phyloP scores from a whole-genome alignment of 2,113 vertebrate species.

The Rhombomys opimus region DNA sequence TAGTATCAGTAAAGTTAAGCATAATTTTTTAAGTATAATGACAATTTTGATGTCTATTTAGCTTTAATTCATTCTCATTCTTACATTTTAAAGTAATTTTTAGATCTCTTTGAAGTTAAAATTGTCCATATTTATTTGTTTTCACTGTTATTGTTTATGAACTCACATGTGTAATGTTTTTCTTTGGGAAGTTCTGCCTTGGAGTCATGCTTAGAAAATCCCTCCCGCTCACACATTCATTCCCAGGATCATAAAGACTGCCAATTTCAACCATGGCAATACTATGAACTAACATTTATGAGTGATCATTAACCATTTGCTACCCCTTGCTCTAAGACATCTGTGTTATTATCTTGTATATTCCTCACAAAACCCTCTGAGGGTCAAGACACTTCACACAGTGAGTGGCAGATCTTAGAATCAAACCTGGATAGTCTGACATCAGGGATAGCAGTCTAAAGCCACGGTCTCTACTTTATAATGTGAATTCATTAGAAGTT shows the following conservation, averaged over 20 bases:
- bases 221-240: background rate
- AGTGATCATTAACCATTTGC: background rate
- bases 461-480: background rate
- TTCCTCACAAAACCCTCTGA: background rate
- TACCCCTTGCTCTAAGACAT: background rate
- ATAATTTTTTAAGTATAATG: background rate
- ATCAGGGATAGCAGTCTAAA: background rate
- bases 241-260: background rate
- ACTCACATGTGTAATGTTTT: background rate
- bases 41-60: background rate
- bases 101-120: constrained; percentile 42
- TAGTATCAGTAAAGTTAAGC: background rate
- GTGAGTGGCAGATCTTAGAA: background rate
- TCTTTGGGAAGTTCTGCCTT: background rate
- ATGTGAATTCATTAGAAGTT: background rate
- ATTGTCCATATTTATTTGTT: background rate
- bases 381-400: background rate
- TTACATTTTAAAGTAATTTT: constrained; percentile 29
- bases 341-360: background rate
- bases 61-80: background rate
- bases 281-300: background rate
- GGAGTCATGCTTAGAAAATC: background rate
- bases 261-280: background rate
- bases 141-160: background rate
- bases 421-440: background rate